These are phyloP conservation scores for Trachemys scripta DNA, from an alignment of 2,113 vertebrate species.

Conservation along the genomic window DNA sequence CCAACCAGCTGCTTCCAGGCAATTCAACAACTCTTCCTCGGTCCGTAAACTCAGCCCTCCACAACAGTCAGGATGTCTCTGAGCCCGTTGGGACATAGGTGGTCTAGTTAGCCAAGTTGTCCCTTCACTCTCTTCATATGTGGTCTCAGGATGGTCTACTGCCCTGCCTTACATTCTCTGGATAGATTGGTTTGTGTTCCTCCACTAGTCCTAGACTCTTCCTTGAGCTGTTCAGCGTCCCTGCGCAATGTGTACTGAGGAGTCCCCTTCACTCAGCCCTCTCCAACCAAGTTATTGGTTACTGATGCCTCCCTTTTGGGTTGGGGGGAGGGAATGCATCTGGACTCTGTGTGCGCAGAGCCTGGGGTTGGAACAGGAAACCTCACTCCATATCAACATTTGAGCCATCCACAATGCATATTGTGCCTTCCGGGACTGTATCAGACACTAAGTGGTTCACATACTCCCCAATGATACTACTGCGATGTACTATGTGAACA, in stretches of 20 bases:
- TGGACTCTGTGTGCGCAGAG: neutral
- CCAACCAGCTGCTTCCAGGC: neutral
- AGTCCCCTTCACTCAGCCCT: too few relatives aligned
- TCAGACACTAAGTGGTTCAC: too few relatives aligned
- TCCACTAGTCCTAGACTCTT: neutral
- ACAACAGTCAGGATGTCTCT: neutral
- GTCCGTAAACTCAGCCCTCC: neutral
- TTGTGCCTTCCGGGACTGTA: too few relatives aligned
- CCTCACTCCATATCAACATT: too few relatives aligned
- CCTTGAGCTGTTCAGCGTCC: neutral
- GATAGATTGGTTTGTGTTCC: neutral
- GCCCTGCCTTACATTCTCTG: neutral
- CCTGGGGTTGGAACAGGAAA: too few relatives aligned
- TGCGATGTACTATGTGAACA: too few relatives aligned
- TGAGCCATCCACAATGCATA: too few relatives aligned
- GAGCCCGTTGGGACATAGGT: neutral
- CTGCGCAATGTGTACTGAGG: too few relatives aligned
- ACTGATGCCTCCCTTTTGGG: too few relatives aligned
- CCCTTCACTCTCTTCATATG: neutral
- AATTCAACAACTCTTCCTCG: neutral
- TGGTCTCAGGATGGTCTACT: neutral
- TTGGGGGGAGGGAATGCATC: neutral
- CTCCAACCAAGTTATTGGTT: too few relatives aligned
- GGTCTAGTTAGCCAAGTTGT: neutral
- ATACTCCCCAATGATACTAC: too few relatives aligned